phyloP scores from a whole-genome alignment of 2,888 invertebrate species.

The Campopleginae sp. region DNA sequence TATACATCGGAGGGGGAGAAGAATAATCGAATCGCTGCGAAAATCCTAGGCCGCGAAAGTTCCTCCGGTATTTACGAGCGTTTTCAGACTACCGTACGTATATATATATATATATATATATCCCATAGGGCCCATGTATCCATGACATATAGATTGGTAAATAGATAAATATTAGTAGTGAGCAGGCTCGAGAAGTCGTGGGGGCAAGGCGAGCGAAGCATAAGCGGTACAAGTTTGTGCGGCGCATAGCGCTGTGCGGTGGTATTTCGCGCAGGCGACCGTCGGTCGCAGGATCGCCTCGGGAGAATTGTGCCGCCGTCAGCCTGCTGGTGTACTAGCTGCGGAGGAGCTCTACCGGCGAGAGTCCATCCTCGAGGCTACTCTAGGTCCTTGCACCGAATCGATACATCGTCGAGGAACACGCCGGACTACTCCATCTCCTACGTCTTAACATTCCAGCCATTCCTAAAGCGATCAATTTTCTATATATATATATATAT shows the following conservation, averaged over 20 bases:
- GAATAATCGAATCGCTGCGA: conserved; percentile 61
- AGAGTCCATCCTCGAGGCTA: conserved; percentile 56
- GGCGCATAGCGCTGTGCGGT: conserved; percentile 4
- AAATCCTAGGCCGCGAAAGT: too few species aligned
- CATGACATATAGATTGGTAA: neutral
- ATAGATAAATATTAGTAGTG: neutral
- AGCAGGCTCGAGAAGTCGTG: conserved; percentile 42
- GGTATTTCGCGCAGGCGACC: conserved; percentile 55
- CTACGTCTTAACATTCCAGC: neutral
- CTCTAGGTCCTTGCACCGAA: conserved; percentile 67
- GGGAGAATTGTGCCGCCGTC: conserved; percentile 44
- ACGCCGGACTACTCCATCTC: conserved; percentile 10
- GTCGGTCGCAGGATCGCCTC: conserved; percentile 44
- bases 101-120: too few species aligned
- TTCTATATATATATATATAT: neutral
- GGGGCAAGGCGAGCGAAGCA: conserved; percentile 15
- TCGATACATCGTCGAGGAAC: conserved; percentile 41
- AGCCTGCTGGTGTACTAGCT: neutral
- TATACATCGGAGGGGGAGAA: neutral
- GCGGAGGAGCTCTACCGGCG: conserved; percentile 50
- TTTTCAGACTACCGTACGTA: conserved; percentile 52
- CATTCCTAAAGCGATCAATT: conserved; percentile 14
- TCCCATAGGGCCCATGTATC: neutral
- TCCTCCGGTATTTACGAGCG: conserved; percentile 62
- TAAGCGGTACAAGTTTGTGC: conserved; percentile 28